A percentile compares a stretch with the other conserved stretches of the same genome.
Evolutionary conservation across 2,888 invertebrate genomes (phyloP).

Genomic region (Orchestes rusci): DNA sequence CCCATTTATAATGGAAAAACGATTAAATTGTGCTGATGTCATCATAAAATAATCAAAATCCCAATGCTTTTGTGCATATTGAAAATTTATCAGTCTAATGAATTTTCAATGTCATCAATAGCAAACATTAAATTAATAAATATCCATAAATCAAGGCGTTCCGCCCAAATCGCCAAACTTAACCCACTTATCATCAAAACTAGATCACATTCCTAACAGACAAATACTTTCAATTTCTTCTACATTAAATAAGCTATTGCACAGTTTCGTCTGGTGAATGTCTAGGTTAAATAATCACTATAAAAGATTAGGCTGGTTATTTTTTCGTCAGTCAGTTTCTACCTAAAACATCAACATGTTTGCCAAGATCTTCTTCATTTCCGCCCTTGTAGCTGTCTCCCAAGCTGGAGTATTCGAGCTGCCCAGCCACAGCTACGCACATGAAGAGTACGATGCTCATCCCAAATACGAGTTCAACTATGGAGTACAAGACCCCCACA

Average conservation of each 20-base stretch:
- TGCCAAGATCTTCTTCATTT: constrained; percentile 9
- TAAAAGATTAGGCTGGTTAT: constrained; percentile 7
- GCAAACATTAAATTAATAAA: no score
- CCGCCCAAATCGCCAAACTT: constrained; percentile 12
- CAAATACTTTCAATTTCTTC: constrained; percentile 20
- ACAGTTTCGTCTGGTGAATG: constrained; percentile 16
- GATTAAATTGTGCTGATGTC: no score
- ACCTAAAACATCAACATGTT: not conserved
- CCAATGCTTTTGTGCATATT: no score
- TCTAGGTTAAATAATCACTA: constrained; percentile 17
- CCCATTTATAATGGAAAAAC: no score
- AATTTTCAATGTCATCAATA: no score
- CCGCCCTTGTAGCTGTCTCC: constrained; percentile 8
- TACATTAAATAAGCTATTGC: constrained; percentile 7
- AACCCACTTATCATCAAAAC: constrained; percentile 12
- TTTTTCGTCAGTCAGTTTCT: constrained; percentile 6
- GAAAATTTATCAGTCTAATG: no score
- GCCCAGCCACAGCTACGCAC: constrained; percentile 2
- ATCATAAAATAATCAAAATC: no score
- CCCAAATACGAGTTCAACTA: constrained; percentile 55
- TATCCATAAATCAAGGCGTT: no score
- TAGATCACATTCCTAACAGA: constrained; percentile 11
- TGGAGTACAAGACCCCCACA: constrained; percentile 51
- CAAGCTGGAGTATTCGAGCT: constrained; percentile 9
- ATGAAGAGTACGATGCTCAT: constrained; percentile 36